Conservation (phyloP, 2,113 vertebrate species). For the Chlamydotis undulata region DNA sequence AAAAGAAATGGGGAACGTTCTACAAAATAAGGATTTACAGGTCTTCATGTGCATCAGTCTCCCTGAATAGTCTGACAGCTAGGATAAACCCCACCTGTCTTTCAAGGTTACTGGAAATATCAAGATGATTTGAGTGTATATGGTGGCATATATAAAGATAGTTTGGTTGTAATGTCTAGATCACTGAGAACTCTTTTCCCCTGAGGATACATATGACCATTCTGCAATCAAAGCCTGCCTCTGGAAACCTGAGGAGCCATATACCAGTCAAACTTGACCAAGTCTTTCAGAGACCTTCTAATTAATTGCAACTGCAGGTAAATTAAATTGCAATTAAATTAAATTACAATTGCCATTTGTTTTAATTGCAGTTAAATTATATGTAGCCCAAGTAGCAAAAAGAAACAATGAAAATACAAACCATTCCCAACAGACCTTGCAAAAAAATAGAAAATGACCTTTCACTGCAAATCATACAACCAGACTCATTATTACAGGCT, state of each 20-base stretch:
- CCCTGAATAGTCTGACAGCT: background rate
- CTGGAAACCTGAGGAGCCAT: background rate
- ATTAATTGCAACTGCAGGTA: background rate
- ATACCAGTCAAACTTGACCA: background rate
- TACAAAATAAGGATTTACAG: background rate
- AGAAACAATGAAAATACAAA: background rate
- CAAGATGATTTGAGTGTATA: background rate
- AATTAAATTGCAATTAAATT: background rate
- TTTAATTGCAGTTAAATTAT: slow-evolving; percentile 18
- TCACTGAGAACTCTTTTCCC: background rate
- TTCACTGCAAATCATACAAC: background rate
- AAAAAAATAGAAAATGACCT: background rate
- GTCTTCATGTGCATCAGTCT: background rate
- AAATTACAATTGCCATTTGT: background rate
- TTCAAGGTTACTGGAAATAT: background rate
- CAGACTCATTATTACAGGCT: background rate
- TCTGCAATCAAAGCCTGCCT: background rate
- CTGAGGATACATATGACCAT: background rate
- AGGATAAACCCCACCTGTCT: background rate
- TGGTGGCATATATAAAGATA: background rate
- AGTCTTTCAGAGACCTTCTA: background rate
- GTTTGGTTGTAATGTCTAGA: background rate
- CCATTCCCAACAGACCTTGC: background rate
- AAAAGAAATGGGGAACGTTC: background rate
- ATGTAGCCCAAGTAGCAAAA: background rate